Percentiles rank a stretch among this genome's conserved stretches.
phyloP scores from a whole-genome alignment of 2,113 vertebrate genomes.

The Anguilla rostrata region DNA sequence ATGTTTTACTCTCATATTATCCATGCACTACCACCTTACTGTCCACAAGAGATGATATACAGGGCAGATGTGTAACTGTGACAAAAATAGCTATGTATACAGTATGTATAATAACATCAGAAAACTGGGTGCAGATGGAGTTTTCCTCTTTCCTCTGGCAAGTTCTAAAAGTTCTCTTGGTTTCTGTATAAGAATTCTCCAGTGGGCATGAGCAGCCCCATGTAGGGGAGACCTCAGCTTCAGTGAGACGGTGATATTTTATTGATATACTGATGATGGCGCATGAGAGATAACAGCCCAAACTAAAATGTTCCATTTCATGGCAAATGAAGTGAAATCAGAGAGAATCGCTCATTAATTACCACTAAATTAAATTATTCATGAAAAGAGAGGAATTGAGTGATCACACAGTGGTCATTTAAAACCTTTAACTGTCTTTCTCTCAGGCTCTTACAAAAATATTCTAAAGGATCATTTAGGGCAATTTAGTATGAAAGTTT shows the following conservation, averaged over 20 bases:
- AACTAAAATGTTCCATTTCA: slow-evolving; percentile 9
- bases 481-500: neutral
- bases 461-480: neutral
- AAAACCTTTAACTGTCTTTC: slow-evolving; percentile 5
- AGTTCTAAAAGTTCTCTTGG: neutral
- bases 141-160: neutral
- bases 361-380: slow-evolving; percentile 5
- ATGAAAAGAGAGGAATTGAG: slow-evolving; percentile 3
- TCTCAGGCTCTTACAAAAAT: neutral
- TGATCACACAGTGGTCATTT: slow-evolving; percentile 1
- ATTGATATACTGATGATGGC: slow-evolving; percentile 11
- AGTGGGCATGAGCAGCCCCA: neutral
- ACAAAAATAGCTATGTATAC: neutral
- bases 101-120: neutral
- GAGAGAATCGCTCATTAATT: slow-evolving; percentile 1
- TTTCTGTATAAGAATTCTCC: neutral
- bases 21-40: neutral
- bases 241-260: neutral
- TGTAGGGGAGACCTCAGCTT: neutral
- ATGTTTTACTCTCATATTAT: neutral
- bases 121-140: neutral
- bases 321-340: slow-evolving; percentile 9
- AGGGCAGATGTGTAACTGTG: neutral
- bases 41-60: neutral
- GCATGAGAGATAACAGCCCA: slow-evolving; percentile 3